Conservation (phyloP, 2,888 invertebrate species). For the Drosophila flavopinicola region DNA sequence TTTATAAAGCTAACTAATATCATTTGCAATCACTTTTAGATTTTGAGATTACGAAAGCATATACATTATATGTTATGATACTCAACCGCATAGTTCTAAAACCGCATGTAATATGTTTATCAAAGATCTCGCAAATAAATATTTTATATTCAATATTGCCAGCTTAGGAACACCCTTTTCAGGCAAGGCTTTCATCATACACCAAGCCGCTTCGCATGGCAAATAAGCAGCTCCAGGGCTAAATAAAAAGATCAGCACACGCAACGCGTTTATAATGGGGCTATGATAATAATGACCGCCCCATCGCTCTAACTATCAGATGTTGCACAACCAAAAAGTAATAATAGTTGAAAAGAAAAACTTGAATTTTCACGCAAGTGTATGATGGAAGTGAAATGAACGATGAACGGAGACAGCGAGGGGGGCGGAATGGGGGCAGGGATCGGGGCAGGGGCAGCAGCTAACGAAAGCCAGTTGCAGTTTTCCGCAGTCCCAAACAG, state of each 20-base stretch:
- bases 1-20: no score
- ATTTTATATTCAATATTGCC: no score
- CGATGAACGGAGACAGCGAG: neutral
- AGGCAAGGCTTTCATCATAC: neutral
- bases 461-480: slow-evolving; percentile 55
- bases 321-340: slow-evolving; percentile 53
- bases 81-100: no score
- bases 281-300: slow-evolving; percentile 42
- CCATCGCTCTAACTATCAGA: slow-evolving; percentile 39
- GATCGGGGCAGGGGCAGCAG: neutral
- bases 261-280: slow-evolving; percentile 23
- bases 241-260: slow-evolving; percentile 24
- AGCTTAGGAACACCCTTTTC: neutral
- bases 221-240: slow-evolving; percentile 15
- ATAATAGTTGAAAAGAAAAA: slow-evolving; percentile 48
- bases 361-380: slow-evolving; percentile 69
- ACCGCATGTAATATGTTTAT: no score
- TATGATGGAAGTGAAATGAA: slow-evolving; percentile 58
- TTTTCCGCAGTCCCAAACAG: slow-evolving; percentile 41
- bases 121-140: no score
- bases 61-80: neutral
- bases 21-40: no score
- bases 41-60: no score
- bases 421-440: neutral
- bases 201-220: slow-evolving; percentile 5